Percentiles rank a stretch among this genome's conserved stretches.
These are phyloP conservation scores for Rhinella marina DNA, from an alignment of 2,797 vertebrate genomes.

Conservation along the genomic window DNA sequence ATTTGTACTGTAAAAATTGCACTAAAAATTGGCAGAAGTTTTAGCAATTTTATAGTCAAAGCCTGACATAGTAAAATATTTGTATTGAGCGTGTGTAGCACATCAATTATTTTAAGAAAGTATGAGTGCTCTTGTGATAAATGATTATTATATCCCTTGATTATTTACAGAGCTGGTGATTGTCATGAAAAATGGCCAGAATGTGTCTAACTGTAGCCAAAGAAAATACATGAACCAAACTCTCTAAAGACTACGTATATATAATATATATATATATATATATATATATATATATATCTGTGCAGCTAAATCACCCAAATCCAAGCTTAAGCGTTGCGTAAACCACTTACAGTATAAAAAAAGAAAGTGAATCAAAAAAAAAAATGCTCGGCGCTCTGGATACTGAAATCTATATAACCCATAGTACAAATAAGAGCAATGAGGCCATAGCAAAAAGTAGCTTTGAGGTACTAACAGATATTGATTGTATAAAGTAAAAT, in stretches of 20 bases:
- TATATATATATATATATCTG: background rate
- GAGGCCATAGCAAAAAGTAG: too few relatives aligned
- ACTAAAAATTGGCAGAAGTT: constrained; percentile 33
- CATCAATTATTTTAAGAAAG: constrained; percentile 25
- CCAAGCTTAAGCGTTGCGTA: too few relatives aligned
- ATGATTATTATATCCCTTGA: constrained; percentile 41
- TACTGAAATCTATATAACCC: background rate
- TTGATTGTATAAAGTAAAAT: too few relatives aligned
- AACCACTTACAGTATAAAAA: background rate
- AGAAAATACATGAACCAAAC: constrained; percentile 42
- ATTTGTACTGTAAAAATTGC: constrained; percentile 11
- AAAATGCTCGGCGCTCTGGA: background rate
- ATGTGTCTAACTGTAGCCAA: constrained; percentile 37
- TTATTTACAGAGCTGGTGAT: constrained; percentile 32
- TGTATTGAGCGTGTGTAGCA: background rate
- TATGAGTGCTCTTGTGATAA: constrained; percentile 29
- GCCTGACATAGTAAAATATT: constrained; percentile 29
- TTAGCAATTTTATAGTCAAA: constrained; percentile 26
- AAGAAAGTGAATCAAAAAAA: background rate
- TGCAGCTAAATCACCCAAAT: background rate
- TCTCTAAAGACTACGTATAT: constrained; percentile 24
- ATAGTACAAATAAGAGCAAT: background rate
- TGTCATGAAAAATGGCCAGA: constrained; percentile 29
- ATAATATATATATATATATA: background rate
- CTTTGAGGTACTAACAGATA: too few relatives aligned